A percentile compares a stretch with the other conserved stretches of the same genome.
These are phyloP conservation scores for Drepana falcataria DNA, from an alignment of 2,888 invertebrate genomes.

Conservation along the genomic window DNA sequence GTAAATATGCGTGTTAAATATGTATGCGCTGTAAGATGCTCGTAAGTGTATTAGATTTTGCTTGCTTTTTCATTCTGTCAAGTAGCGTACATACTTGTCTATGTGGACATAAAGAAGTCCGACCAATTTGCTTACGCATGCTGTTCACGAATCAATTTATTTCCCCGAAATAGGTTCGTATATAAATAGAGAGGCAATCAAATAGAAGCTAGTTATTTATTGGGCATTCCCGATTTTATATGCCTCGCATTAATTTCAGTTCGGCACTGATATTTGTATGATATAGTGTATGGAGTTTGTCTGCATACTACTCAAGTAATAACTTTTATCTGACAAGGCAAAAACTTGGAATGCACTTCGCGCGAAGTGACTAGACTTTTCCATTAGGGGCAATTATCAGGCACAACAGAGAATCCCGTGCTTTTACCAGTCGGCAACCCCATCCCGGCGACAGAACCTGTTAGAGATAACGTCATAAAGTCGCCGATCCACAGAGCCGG, in stretches of 20 bases:
- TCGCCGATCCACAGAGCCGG: conserved; percentile 71
- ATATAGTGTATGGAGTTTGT: conserved; percentile 24
- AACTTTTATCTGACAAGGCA: conserved; percentile 67
- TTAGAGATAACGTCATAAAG: conserved; percentile 78
- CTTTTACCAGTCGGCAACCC: conserved; percentile 52
- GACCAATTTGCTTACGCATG: conserved; percentile 50
- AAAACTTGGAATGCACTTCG: conserved; percentile 75
- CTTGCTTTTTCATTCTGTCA: conserved; percentile 75
- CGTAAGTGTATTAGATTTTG: conserved; percentile 78
- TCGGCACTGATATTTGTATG: conserved; percentile 20
- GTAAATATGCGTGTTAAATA: conserved; percentile 79
- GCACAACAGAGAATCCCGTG: conserved; percentile 68
- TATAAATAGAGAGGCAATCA: conserved; percentile 1
- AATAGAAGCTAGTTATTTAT: conserved; percentile 1
- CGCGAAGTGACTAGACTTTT: conserved; percentile 74
- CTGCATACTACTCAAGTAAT: conserved; percentile 61
- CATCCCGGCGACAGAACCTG: conserved; percentile 63
- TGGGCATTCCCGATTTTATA: neutral
- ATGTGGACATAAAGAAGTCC: conserved; percentile 42
- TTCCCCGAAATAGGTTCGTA: conserved; percentile 17
- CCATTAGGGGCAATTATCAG: conserved; percentile 77
- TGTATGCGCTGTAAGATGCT: conserved; percentile 74
- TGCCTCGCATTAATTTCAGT: neutral
- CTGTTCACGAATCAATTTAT: conserved; percentile 48
- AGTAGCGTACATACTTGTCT: conserved; percentile 45